Base-by-base conservation (phyloP, 2,113 vertebrate species). In the Speoplatyrhinus poulsoni region DNA sequence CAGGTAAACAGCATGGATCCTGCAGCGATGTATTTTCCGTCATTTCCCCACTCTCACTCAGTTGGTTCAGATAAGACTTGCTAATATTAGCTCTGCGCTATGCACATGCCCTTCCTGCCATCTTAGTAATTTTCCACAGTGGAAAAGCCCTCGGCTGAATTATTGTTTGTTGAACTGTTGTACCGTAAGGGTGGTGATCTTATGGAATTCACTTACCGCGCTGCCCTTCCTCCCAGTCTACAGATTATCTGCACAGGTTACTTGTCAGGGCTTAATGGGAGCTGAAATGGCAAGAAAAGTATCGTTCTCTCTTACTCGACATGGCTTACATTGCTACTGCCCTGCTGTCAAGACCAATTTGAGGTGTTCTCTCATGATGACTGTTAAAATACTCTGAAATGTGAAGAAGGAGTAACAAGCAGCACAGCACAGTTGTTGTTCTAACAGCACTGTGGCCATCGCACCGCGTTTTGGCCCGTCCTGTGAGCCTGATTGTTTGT, bases 31-130 rank as follows among this genome's bases (percentile, higher is more conserved):
- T 76, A 12, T 79, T 81, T 82, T 77, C 61, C 26, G 67, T 61
- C 62, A 67, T 81, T 82, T 87, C 73, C 65, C 70, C 41, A 8
- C 62, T 77, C 70, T 81, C 53, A 19, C 61, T 69, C 72, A 67
- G 49, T 84, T 80, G 69, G 70, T 77, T 55, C 32, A 83, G 78
- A 86, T 88, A 88, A 87, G 70, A 62, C 79, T 67, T 46, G 64
- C 79, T 84, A 85, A 84, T 85, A 79, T 86, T 82, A 80, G 77
- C 73, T 3, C 68, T 79, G 80, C 62, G 72, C 79, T 48, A 57
- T 70, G 59, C 69, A 72, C 69, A 62, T n/a, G 69, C 60, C 69
- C 77, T 79, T 84, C 72, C 73, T 70, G 61, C 46, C 61, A 6
- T 62, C 73, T 67, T 26, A 41, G 54, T 81, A 63, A 62, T 79